Percentiles rank a stretch among this genome's conserved stretches.
Conservation (phyloP, 2,888 invertebrate species). For the Tortricodes alternella region DNA sequence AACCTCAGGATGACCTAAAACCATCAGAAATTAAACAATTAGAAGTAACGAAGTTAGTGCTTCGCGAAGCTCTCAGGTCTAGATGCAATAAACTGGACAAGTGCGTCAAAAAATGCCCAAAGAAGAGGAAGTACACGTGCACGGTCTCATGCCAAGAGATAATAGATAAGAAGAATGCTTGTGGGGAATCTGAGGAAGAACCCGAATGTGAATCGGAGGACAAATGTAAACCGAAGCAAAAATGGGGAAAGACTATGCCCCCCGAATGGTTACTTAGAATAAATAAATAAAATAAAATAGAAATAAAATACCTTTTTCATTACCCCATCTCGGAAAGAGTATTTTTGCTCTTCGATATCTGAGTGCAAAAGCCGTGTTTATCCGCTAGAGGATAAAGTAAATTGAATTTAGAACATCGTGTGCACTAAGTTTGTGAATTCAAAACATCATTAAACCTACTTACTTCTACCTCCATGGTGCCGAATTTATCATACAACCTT, state of each 20-base stretch:
- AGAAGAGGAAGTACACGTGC: conserved; percentile 36
- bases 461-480: too few relatives aligned
- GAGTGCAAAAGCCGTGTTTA: too few relatives aligned
- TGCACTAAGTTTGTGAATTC: too few relatives aligned
- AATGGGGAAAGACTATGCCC: conserved; percentile 47
- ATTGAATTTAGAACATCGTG: too few relatives aligned
- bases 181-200: conserved; percentile 29
- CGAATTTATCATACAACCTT: too few relatives aligned
- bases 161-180: conserved; percentile 41
- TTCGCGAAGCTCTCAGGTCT: conserved; percentile 40
- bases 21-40: conserved; percentile 29
- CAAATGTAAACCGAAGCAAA: conserved; percentile 31
- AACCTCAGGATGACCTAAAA: conserved; percentile 36
- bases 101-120: conserved; percentile 43
- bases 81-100: conserved; percentile 41
- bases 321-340: too few relatives aligned
- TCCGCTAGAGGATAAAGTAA: too few relatives aligned
- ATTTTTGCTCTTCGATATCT: too few relatives aligned
- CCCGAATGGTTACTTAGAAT: background rate
- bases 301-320: background rate
- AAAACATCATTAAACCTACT: too few relatives aligned
- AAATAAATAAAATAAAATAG: background rate
- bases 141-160: conserved; percentile 40
- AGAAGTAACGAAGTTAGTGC: conserved; percentile 35
- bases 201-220: background rate